Conservation (phyloP, 1,140 invertebrate species). For the Leptinotarsa texana region DNA sequence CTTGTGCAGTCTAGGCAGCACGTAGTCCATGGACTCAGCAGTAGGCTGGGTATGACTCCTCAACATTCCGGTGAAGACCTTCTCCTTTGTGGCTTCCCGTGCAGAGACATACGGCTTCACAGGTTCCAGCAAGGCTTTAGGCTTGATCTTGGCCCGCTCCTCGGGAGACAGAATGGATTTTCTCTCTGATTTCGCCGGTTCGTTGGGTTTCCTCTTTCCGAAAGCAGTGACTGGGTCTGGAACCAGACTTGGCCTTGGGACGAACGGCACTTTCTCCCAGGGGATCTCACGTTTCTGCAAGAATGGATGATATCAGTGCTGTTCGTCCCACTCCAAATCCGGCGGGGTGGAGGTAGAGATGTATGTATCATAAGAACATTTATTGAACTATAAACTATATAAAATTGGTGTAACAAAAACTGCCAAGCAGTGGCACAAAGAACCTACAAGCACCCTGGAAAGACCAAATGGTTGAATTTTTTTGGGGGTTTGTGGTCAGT, state of each 20-base stretch:
- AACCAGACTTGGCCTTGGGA: conserved; percentile 78
- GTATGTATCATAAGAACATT: too few relatives aligned
- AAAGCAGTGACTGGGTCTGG: conserved; percentile 80
- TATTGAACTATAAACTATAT: too few relatives aligned
- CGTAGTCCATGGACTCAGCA: conserved; percentile 64
- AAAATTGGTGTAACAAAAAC: too few relatives aligned
- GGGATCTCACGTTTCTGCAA: conserved; percentile 78
- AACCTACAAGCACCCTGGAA: too few relatives aligned
- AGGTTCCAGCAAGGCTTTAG: conserved; percentile 53
- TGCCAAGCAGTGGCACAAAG: too few relatives aligned
- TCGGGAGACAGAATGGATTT: conserved; percentile 50
- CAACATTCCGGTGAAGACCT: conserved; percentile 56
- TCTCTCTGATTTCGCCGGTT: conserved; percentile 33
- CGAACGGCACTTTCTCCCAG: conserved; percentile 83
- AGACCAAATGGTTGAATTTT: too few relatives aligned
- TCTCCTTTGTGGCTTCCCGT: conserved; percentile 64
- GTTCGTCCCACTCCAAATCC: conserved; percentile 40
- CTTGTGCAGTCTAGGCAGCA: conserved; percentile 63
- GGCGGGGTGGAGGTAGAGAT: not conserved
- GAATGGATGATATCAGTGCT: conserved; percentile 47
- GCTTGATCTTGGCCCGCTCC: conserved; percentile 61
- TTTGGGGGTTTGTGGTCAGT: too few relatives aligned
- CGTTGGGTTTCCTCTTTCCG: conserved; percentile 62
- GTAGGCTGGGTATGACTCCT: conserved; percentile 61
- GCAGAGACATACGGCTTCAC: conserved; percentile 66